Evolutionary conservation across 2,113 vertebrate genomes (phyloP), one percentile per base, ranked within the genome.

Genomic region (Murina feae): DNA sequence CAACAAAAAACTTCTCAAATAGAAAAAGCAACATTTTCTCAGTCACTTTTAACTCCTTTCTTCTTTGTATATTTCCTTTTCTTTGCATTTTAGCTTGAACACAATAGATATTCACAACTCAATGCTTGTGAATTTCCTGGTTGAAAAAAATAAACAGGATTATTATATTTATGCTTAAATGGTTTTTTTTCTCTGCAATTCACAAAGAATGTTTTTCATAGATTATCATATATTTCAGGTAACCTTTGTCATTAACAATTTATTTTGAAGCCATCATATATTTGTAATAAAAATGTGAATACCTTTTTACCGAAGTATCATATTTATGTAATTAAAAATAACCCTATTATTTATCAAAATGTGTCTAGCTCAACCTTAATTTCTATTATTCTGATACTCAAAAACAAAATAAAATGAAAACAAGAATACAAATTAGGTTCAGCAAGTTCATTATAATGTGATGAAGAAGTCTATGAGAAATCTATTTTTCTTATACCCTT

Each of bases 321-420:
- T n/a, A 65, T 55, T 87, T 30, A 82, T 20, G 12, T 49, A 87
- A 91, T 86, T n/a, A 81, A 85, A 96, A 90, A 51, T 30, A 68
- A 51, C 0, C 6, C 89, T 63, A 84, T 55, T 49, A 80, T 47
- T 78, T 80, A 86, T 6, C 53, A 85, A 95, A 92, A 72, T 69
- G 1, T 60, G 13, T 55, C 25, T 60, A 92, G 14, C 20, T 93
- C 60, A 87, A 89, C 6, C 35, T 84, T 87, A 87, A 6, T 96
- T 49, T 69, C 71, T 86, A 92, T 93, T 69, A 92, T 68, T 82
- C 42, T 95, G 28, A 78, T 51, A 96, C 35, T 80, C 20, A 96
- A 89, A 90, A 93, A 37, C 49, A 89, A 94, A 93, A 89, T 37
- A 86, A 95, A 92, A 75, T 47, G 71, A 91, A 93, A 92, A 75